Base-by-base conservation (phyloP, 2,797 vertebrate genomes). In the Periophthalmus magnuspinnatus region DNA sequence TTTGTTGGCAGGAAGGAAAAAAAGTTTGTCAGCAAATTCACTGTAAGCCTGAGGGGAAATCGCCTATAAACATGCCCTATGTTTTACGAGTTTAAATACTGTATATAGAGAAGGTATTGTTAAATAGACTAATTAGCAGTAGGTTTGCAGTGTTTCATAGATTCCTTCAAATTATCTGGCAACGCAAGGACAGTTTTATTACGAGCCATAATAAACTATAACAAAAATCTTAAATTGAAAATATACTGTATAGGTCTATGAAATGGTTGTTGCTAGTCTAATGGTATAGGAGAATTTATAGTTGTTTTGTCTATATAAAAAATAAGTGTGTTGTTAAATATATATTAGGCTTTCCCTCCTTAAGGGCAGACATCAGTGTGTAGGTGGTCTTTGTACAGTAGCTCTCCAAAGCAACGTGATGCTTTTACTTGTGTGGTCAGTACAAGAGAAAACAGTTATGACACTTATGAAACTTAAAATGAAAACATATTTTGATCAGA, bases 101-200 rank as follows among this genome's bases (percentile, higher is more conserved):
- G 11, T 3, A 41, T 34, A 60, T 22, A 19, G 33, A n/a, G 33
- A 61, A 36, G 2, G 22, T 63, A 9, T 24, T 64, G 60, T 47
- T 8, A 8, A 47, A 28, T 45, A 7, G 16, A 47, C 1, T 28
- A 28, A 28, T 62, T 64, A 47, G 38, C 10, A 5, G 17, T 21
- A 7, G 17, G 14, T 59, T 60, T n/a, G 21, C 60, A 45, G 60
- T 21, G 38, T 36, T 61, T 34, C 59, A 22, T 22, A 8, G n/a
- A 5, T 62, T 45, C 59, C 19, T 5, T 61, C 33, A 16, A 63
- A 45, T 45, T 64, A 64, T 48, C 22, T 64, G 22, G 41, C 62
- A 64, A 63, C 38, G n/a, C 5, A 21, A 7, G 36, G 22, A 38
- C 36, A 14, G 6, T 28, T 47, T 47, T 64, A 24, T 64, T 28